Evolutionary conservation across 2,888 invertebrate genomes (phyloP).

Genomic region (Rugalucina vietnamica): DNA sequence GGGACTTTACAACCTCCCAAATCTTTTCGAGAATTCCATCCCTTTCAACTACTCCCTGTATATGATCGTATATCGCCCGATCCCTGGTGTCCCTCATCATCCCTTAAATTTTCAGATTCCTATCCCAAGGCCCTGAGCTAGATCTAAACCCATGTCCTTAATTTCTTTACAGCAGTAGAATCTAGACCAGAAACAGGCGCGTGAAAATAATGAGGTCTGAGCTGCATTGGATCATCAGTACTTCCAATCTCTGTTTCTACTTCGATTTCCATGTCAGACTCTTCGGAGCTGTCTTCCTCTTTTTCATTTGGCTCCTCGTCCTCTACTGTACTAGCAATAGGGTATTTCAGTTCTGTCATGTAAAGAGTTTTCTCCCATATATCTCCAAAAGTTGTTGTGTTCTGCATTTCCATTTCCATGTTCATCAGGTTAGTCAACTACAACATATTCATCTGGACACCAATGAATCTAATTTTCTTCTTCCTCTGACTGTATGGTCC

Average conservation of each 20-base stretch:
- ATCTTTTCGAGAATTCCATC: too few relatives aligned
- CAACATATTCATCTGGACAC: background rate
- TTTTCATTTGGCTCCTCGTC: background rate
- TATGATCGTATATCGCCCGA: too few relatives aligned
- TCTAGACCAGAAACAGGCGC: background rate
- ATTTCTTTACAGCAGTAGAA: background rate
- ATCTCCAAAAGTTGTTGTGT: background rate
- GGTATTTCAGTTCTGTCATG: background rate
- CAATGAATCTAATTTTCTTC: background rate
- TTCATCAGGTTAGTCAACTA: background rate
- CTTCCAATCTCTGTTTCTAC: background rate
- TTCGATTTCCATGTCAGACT: background rate
- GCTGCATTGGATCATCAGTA: background rate
- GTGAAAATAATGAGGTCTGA: background rate
- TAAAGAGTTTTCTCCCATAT: background rate
- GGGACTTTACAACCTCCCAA: background rate
- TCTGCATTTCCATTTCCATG: background rate
- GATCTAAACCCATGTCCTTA: background rate
- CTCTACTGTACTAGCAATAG: background rate
- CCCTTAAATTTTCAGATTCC: too few relatives aligned
- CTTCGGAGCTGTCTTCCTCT: background rate
- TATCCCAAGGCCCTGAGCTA: too few relatives aligned
- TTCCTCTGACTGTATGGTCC: background rate
- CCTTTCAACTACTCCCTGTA: too few relatives aligned
- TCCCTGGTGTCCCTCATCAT: background rate